phyloP scores from a whole-genome alignment of 2,113 vertebrate species.

The Crotalus viridis region DNA sequence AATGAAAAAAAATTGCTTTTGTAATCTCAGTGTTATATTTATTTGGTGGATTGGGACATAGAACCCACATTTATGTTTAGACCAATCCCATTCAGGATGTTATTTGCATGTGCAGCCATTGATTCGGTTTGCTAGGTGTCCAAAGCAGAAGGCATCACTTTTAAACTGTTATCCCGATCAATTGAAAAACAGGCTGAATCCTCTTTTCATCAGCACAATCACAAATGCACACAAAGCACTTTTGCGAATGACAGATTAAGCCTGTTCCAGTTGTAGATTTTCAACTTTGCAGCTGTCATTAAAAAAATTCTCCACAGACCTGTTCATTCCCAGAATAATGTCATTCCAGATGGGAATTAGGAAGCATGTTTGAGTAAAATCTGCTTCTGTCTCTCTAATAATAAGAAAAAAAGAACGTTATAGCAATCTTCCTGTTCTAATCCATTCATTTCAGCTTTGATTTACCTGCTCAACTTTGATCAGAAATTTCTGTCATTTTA shows the following conservation, averaged over 20 bases:
- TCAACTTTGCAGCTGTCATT: constrained; percentile 68
- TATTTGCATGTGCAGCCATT: background rate
- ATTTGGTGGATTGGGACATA: background rate
- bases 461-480: constrained; percentile 85
- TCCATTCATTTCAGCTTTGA: constrained; percentile 82
- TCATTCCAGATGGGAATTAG: constrained; percentile 78
- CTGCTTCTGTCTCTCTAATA: constrained; percentile 88
- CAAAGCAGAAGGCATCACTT: background rate
- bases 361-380: constrained; percentile 80
- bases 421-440: constrained; percentile 81
- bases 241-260: constrained; percentile 62
- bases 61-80: background rate
- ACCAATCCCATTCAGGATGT: background rate
- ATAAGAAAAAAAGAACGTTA: constrained; percentile 55
- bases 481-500: constrained; percentile 78
- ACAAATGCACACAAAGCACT: constrained; percentile 16
- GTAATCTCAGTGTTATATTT: background rate
- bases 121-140: constrained; percentile 1
- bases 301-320: constrained; percentile 63
- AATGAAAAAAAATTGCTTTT: background rate
- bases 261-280: constrained; percentile 54
- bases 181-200: background rate
- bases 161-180: background rate
- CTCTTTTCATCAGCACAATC: constrained; percentile 25
- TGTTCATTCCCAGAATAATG: constrained; percentile 58